A percentile compares a stretch with the other conserved stretches of the same genome.
phyloP scores from a whole-genome alignment of 2,888 invertebrate species.

The Adelognathus sp. region DNA sequence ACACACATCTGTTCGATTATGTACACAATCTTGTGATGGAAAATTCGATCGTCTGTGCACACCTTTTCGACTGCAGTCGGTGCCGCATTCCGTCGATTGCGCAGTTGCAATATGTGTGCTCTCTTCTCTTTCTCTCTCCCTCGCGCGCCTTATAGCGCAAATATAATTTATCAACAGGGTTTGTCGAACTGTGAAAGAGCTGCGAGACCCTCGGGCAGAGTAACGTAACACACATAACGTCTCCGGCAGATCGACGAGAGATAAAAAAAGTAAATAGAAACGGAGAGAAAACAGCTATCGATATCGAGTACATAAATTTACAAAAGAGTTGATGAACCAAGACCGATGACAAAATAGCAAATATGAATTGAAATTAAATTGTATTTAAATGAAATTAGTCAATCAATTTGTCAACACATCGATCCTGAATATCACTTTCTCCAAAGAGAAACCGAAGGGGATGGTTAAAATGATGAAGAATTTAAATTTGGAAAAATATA shows the following conservation, averaged over 20 bases:
- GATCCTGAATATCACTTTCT: too few species aligned
- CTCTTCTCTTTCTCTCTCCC: too few species aligned
- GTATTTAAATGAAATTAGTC: too few species aligned
- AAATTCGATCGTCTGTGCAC: not conserved
- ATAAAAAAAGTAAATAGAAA: not conserved
- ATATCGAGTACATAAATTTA: too few species aligned
- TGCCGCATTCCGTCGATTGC: constrained; percentile 3
- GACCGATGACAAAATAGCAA: too few species aligned
- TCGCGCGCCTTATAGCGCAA: not conserved
- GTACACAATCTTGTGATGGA: not conserved
- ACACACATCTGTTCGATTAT: not conserved
- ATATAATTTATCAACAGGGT: constrained; percentile 16
- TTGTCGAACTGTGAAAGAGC: constrained; percentile 28
- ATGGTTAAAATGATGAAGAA: too few species aligned
- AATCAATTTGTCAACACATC: too few species aligned
- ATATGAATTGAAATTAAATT: too few species aligned
- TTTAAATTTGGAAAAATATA: too few species aligned
- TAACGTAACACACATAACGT: not conserved
- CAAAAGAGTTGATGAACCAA: too few species aligned
- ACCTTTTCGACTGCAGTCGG: not conserved
- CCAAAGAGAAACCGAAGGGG: too few species aligned
- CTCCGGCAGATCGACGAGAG: not conserved
- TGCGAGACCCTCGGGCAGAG: constrained; percentile 3
- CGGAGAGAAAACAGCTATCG: not conserved
- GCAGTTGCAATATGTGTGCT: constrained; percentile 38